Conservation (phyloP, 2,113 vertebrate genomes). For the Rutilus rutilus region DNA sequence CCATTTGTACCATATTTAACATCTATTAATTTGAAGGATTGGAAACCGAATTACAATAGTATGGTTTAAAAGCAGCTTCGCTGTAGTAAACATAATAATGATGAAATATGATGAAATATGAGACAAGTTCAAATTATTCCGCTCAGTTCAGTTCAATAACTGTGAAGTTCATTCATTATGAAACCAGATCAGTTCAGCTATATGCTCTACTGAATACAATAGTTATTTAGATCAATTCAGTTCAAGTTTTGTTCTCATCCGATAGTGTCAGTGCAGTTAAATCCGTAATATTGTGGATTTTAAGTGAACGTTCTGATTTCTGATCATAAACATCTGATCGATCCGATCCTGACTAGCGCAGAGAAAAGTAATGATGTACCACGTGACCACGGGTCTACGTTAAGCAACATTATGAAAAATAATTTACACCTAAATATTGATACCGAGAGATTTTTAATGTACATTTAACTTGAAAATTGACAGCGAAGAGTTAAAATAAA, state of each 20-base stretch:
- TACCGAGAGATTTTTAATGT: neutral
- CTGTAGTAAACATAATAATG: too few relatives aligned
- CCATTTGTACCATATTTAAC: neutral
- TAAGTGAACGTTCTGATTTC: neutral
- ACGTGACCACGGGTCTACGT: neutral
- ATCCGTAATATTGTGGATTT: too few relatives aligned
- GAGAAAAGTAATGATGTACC: neutral
- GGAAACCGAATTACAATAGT: neutral
- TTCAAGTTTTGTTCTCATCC: too few relatives aligned
- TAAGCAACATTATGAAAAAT: neutral
- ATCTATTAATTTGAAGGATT: neutral
- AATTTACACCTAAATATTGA: neutral
- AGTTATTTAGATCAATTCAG: too few relatives aligned
- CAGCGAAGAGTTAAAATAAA: neutral
- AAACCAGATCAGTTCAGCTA: too few relatives aligned
- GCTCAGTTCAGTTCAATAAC: too few relatives aligned
- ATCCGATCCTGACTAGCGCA: neutral
- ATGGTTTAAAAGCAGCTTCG: too few relatives aligned
- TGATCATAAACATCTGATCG: neutral
- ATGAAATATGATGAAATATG: too few relatives aligned
- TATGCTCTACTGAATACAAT: too few relatives aligned
- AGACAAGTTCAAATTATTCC: too few relatives aligned
- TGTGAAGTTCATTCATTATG: too few relatives aligned
- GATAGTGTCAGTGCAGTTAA: too few relatives aligned
- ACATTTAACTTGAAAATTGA: neutral